Percentiles rank a stretch among this genome's conserved stretches.
Evolutionary conservation across 2,888 invertebrate genomes (phyloP).

Genomic region (Drosophila eohydei): DNA sequence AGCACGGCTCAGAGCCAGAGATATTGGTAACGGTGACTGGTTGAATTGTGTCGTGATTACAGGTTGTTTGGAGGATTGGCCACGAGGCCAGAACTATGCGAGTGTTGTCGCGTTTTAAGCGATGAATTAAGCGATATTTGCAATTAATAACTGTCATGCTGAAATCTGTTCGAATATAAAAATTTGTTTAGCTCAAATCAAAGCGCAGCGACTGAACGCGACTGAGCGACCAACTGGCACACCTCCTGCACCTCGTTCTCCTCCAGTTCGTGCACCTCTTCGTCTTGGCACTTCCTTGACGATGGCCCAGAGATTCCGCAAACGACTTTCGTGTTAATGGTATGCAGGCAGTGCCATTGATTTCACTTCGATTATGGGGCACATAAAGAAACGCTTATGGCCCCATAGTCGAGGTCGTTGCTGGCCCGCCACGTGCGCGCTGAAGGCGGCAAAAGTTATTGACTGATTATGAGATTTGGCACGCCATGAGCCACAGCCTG

Average conservation of each 20-base stretch:
- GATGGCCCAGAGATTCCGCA: slow-evolving; percentile 73
- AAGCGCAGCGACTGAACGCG: slow-evolving; percentile 41
- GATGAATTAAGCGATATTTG: slow-evolving; percentile 84
- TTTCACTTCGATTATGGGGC: slow-evolving; percentile 79
- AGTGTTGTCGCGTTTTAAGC: slow-evolving; percentile 82
- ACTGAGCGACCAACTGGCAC: slow-evolving; percentile 20
- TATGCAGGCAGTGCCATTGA: slow-evolving; percentile 81
- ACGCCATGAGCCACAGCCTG: slow-evolving; percentile 62
- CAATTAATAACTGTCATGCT: slow-evolving; percentile 84
- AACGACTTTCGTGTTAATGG: slow-evolving; percentile 80
- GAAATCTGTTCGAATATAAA: slow-evolving; percentile 79
- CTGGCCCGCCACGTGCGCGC: slow-evolving; percentile 70
- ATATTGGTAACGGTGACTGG: slow-evolving; percentile 52
- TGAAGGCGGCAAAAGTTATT: slow-evolving; percentile 80
- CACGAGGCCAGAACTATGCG: slow-evolving; percentile 64
- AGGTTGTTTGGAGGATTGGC: slow-evolving; percentile 71
- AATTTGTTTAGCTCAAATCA: slow-evolving; percentile 80
- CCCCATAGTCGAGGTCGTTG: slow-evolving; percentile 70
- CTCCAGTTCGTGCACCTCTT: neutral
- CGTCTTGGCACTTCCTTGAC: slow-evolving; percentile 43
- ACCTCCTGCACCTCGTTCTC: neutral
- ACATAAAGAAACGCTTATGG: slow-evolving; percentile 75
- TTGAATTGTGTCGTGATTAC: slow-evolving; percentile 76
- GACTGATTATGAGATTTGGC: slow-evolving; percentile 82
- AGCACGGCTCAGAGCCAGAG: slow-evolving; percentile 23